Evolutionary conservation across 2,113 vertebrate species (phyloP).

Genomic region (Amblyopsis rosae): DNA sequence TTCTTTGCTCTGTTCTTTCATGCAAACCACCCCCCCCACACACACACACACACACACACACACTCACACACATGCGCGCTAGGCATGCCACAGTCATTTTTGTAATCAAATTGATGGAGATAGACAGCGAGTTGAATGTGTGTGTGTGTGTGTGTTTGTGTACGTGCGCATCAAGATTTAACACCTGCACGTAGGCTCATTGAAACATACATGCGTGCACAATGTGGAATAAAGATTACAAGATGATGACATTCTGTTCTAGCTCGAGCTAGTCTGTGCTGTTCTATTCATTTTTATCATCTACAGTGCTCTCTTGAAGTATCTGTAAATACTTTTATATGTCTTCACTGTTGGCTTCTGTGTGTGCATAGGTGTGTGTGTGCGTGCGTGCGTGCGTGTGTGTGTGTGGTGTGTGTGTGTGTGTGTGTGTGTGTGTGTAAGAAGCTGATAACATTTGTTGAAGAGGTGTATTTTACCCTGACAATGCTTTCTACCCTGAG

Average conservation of each 20-base stretch:
- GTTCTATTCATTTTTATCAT: conserved; percentile 10
- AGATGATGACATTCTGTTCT: neutral
- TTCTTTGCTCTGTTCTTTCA: conserved; percentile 75
- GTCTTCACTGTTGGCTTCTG: conserved; percentile 13
- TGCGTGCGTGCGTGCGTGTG: neutral
- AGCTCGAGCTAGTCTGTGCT: conserved; percentile 28
- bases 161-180: conserved; percentile 56
- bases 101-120: no score
- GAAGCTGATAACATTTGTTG: conserved; percentile 55
- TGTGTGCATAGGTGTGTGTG: conserved; percentile 25
- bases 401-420: conserved; percentile 9
- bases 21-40: conserved; percentile 73
- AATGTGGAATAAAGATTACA: conserved; percentile 49
- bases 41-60: neutral
- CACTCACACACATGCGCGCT: no score
- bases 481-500: conserved; percentile 56
- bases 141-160: conserved; percentile 80
- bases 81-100: no score
- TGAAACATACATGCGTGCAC: neutral
- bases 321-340: conserved; percentile 17
- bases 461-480: conserved; percentile 65
- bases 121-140: conserved; percentile 51
- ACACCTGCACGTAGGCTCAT: conserved; percentile 62
- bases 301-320: conserved; percentile 11
- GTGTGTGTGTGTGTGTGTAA: conserved; percentile 30